Percentiles rank a stretch among this genome's conserved stretches.
Conservation (phyloP, 2,797 vertebrate genomes). For the Malacoraja senta region DNA sequence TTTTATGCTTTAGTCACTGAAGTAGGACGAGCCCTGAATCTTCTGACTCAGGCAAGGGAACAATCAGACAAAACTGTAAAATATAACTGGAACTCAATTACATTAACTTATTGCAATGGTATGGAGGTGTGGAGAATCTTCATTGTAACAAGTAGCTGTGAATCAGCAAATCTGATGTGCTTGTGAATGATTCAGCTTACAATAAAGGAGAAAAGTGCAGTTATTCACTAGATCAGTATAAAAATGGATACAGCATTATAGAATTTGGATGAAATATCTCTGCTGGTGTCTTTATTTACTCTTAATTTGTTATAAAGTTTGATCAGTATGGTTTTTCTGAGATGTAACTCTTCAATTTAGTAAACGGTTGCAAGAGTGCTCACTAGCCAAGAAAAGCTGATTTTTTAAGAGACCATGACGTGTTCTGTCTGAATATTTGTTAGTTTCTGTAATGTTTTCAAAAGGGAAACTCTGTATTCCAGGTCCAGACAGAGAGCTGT, state of each 20-base stretch:
- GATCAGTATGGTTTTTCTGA: background rate
- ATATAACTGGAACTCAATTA: background rate
- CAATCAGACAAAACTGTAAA: background rate
- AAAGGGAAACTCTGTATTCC: slow-evolving; percentile 23
- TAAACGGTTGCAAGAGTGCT: background rate
- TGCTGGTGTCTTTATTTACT: background rate
- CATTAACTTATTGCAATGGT: background rate
- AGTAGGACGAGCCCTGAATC: too few species aligned
- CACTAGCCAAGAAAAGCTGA: slow-evolving; percentile 27
- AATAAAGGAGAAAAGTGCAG: background rate
- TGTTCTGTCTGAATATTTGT: slow-evolving; percentile 36
- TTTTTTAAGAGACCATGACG: slow-evolving; percentile 26
- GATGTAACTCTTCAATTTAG: slow-evolving; percentile 7
- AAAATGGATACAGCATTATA: background rate
- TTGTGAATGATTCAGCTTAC: background rate
- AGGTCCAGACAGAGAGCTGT: slow-evolving; percentile 29
- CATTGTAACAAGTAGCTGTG: background rate
- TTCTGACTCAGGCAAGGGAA: too few species aligned
- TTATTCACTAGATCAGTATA: background rate
- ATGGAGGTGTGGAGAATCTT: background rate
- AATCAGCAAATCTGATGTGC: background rate
- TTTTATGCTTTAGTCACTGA: too few species aligned
- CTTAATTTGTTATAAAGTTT: background rate
- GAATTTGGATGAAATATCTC: background rate
- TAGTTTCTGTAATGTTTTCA: slow-evolving; percentile 32